Base-by-base conservation (phyloP, 1,140 invertebrate species). In the Rhyacophila brunnea region DNA sequence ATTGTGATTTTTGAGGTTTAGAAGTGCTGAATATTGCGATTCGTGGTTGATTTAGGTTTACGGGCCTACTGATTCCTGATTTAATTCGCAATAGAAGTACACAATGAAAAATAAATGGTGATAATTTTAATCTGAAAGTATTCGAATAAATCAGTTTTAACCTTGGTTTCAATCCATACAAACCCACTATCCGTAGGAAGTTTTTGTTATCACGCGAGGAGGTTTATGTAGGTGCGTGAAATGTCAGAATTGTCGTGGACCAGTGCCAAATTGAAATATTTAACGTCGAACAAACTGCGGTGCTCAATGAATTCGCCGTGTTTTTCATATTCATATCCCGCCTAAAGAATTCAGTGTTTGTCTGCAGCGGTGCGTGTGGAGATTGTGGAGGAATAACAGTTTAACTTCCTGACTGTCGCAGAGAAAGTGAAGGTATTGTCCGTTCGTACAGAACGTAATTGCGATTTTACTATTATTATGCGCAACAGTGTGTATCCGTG, bases 191-290 rank as follows among this genome's bases (percentile, higher is more conserved):
- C n/a, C n/a, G 52, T 42, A 55, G 47, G 54, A 40, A 48, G 45
- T 47, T 56, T 36, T 56, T 56, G 54, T 56, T 32, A 58, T 58
- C 55, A 58, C 55, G 47, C 46, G 38, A 58, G 46, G 28, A 48
- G 54, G 36, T 56, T 47, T 56, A 17, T 20, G 34, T 50, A 50
- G 55, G 19, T 58, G 46, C 55, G 55, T 58, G 55, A 58, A 58
- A 58, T 58, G 55, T 58, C 55, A 58, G 23, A 58, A 50, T 58
- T 50, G 47, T 28, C 40, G 47, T 58, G 55, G 55, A 58, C 34
- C 46, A 42, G 35, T 50, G 55, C 55, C 55, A 58, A 58, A 58
- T 50, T 58, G 23, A 58, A 40, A 50, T 58, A 58, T 58, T 50
- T 55, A 40, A 46, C 52, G 43, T 55, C 40, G 45, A 40, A 56